Conservation (phyloP, 1,140 invertebrate species). For the Agrypnia vestita region DNA sequence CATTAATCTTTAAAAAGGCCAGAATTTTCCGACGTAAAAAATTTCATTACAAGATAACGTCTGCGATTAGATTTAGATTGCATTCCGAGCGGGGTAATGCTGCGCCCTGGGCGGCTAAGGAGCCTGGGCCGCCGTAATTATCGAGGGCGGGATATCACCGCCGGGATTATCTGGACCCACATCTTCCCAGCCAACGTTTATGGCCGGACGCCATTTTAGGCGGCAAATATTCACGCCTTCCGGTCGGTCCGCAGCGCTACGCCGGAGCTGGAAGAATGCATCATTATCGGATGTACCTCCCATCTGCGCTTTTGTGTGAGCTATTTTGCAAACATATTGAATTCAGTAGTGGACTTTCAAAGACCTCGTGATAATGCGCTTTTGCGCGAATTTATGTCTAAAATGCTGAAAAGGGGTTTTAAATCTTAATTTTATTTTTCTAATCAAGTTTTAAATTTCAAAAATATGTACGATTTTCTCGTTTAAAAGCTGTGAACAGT, state of each 20-base stretch:
- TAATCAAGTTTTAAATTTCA: no score
- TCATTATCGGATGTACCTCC: not conserved
- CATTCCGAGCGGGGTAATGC: not conserved
- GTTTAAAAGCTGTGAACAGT: no score
- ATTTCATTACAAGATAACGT: constrained; percentile 12
- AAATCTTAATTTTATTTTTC: no score
- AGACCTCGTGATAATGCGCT: no score
- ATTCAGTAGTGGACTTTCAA: no score
- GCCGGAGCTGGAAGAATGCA: constrained; percentile 16
- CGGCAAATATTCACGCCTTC: constrained; percentile 46
- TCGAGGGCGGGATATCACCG: constrained; percentile 42
- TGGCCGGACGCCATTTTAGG: constrained; percentile 36
- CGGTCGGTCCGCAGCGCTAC: constrained; percentile 10
- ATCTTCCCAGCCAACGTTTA: constrained; percentile 53
- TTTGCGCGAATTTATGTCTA: no score
- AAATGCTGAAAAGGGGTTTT: no score
- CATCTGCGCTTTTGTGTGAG: no score
- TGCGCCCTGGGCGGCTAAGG: not conserved
- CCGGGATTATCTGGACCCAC: constrained; percentile 47
- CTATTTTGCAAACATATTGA: no score
- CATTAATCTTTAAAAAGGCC: no score
- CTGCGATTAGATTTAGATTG: constrained; percentile 31
- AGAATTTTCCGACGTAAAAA: not conserved
- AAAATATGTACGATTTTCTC: no score
- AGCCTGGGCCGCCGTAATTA: constrained; percentile 22